These are phyloP conservation scores for Strix uralensis DNA, from an alignment of 2,113 vertebrate genomes.

Conservation along the genomic window DNA sequence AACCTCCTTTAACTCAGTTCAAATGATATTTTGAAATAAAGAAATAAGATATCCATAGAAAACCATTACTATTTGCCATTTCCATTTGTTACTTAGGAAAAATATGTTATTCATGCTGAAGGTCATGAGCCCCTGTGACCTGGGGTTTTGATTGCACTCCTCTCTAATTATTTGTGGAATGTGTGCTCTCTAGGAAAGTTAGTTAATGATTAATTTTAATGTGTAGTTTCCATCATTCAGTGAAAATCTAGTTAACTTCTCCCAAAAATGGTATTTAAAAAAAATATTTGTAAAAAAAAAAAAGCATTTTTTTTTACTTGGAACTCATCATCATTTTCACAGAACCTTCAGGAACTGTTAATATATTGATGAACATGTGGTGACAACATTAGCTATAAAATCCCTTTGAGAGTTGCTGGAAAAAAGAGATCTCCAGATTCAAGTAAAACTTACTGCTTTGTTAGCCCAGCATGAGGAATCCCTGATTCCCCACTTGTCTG, in stretches of 20 bases:
- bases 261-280: neutral
- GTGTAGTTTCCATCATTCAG: neutral
- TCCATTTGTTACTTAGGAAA: neutral
- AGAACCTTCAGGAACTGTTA: neutral
- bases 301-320: neutral
- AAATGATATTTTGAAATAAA: neutral
- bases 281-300: neutral
- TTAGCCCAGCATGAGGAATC: slow-evolving; percentile 38
- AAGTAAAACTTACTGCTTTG: slow-evolving; percentile 39
- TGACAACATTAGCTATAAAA: slow-evolving; percentile 12
- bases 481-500: slow-evolving; percentile 48
- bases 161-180: neutral
- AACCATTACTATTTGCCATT: neutral
- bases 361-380: slow-evolving; percentile 16
- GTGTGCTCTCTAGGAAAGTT: neutral
- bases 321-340: neutral
- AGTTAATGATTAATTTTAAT: neutral
- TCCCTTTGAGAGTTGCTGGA: neutral
- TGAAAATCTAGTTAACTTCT: neutral
- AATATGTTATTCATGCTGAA: neutral
- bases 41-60: neutral
- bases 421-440: neutral
- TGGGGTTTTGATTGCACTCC: neutral
- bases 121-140: neutral
- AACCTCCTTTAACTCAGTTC: neutral